Percentiles rank a stretch among this genome's conserved stretches.
Conservation (phyloP, 2,888 invertebrate genomes). For the Frankliniella intonsa region DNA sequence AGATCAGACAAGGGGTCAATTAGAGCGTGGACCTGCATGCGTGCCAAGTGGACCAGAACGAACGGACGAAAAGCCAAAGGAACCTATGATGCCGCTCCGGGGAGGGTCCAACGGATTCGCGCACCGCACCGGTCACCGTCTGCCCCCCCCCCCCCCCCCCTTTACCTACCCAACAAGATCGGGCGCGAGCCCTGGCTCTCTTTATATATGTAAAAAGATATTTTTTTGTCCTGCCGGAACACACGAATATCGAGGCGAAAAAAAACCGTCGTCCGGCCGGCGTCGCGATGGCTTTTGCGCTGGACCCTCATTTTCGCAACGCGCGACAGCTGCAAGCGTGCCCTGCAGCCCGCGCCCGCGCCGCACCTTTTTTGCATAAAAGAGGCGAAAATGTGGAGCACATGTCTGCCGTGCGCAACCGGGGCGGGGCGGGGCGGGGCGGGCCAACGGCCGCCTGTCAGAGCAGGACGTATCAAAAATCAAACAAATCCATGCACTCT, state of each 20-base stretch:
- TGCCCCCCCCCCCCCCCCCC: not conserved
- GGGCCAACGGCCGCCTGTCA: too few relatives aligned
- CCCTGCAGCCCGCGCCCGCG: not conserved
- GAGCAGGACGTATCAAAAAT: too few relatives aligned
- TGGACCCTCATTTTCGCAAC: not conserved
- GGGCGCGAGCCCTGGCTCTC: not conserved
- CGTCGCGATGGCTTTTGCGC: not conserved
- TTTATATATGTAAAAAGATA: not conserved
- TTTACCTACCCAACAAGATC: not conserved
- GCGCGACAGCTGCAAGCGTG: not conserved
- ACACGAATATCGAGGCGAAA: not conserved
- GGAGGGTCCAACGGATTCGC: not conserved
- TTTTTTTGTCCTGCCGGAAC: not conserved
- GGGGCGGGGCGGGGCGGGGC: not conserved
- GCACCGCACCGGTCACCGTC: not conserved
- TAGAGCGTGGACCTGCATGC: not conserved
- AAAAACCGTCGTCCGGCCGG: not conserved
- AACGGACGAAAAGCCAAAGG: not conserved
- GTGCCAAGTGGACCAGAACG: slow-evolving; percentile 20
- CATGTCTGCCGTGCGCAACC: not conserved
- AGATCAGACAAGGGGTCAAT: slow-evolving; percentile 22
- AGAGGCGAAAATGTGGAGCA: not conserved
- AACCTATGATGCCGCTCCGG: not conserved
- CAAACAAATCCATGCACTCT: too few relatives aligned
- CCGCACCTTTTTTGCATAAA: not conserved